Conservation (phyloP, 2,113 vertebrate genomes). For the Genyomyrus donnyi region DNA sequence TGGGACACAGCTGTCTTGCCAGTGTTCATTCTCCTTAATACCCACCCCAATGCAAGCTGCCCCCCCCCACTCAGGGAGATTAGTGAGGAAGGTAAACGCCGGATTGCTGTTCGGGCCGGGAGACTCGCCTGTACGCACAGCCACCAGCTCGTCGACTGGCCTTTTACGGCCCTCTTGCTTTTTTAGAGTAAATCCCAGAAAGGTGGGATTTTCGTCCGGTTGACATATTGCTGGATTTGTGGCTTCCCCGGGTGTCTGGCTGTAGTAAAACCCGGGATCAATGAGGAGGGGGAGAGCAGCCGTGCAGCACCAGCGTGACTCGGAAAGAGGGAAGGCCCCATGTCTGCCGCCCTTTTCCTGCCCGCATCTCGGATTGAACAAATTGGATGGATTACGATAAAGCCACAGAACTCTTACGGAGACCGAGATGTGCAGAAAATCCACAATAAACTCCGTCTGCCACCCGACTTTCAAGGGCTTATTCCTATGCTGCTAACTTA, state of each 20-base stretch:
- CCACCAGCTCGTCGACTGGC: constrained; percentile 47
- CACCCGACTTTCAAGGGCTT: neutral
- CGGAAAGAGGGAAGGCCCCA: constrained; percentile 36
- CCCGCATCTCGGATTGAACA: constrained; percentile 17
- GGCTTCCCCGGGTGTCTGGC: constrained; percentile 39
- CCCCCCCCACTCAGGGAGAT: constrained; percentile 14
- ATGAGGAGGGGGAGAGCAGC: constrained; percentile 34
- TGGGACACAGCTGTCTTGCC: constrained; percentile 30
- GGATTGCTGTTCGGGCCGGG: constrained; percentile 43
- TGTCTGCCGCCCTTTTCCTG: constrained; percentile 7
- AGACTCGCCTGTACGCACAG: constrained; percentile 22
- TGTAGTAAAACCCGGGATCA: constrained; percentile 46
- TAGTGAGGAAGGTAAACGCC: constrained; percentile 40
- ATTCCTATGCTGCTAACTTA: neutral
- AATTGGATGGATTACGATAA: constrained; percentile 47
- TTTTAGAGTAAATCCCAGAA: constrained; percentile 47
- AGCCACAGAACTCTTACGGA: constrained; percentile 28
- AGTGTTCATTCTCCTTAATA: constrained; percentile 37
- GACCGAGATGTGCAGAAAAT: constrained; percentile 11
- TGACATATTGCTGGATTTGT: constrained; percentile 54
- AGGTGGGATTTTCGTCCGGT: constrained; percentile 41
- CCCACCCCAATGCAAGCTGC: neutral
- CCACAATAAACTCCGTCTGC: constrained; percentile 12
- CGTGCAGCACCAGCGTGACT: constrained; percentile 43
- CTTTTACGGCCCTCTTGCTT: constrained; percentile 47